phyloP scores from a whole-genome alignment of 2,113 vertebrate genomes.

The Chaenocephalus aceratus region DNA sequence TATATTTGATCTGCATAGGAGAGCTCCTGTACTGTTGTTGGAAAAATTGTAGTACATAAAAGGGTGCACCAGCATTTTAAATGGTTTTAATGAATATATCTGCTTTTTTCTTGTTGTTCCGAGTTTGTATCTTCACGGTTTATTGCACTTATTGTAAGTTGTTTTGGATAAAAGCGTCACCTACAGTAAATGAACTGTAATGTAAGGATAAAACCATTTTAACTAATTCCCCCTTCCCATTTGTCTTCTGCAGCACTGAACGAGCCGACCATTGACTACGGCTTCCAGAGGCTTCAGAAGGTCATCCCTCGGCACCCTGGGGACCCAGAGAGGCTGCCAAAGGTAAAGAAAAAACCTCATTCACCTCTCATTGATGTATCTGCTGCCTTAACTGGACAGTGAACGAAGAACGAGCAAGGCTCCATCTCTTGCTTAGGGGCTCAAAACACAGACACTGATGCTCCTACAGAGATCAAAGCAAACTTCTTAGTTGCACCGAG shows the following conservation, averaged over 20 bases:
- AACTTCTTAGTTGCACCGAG: neutral
- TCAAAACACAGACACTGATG: neutral
- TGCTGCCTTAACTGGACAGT: neutral
- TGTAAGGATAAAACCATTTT: neutral
- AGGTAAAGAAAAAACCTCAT: constrained; percentile 82
- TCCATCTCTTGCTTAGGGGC: neutral
- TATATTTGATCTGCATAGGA: neutral
- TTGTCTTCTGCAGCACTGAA: constrained; percentile 88
- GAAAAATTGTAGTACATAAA: neutral
- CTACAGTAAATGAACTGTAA: too few relatives aligned
- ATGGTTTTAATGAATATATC: too few relatives aligned
- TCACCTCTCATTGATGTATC: constrained; percentile 11
- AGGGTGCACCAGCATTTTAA: too few relatives aligned
- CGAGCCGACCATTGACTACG: constrained; percentile 97
- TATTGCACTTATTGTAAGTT: too few relatives aligned
- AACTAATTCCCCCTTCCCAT: constrained; percentile 23
- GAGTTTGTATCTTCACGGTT: too few relatives aligned
- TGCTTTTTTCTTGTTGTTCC: too few relatives aligned
- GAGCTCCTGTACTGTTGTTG: too few relatives aligned
- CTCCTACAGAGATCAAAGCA: constrained; percentile 26
- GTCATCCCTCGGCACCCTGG: constrained; percentile 97
- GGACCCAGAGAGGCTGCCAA: constrained; percentile 94
- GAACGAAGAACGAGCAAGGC: neutral
- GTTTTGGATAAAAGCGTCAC: too few relatives aligned
- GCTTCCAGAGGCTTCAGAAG: constrained; percentile 97